A percentile compares a stretch with the other conserved stretches of the same genome.
These are phyloP conservation scores for Eutolmus rufibarbis DNA, from an alignment of 2,888 invertebrate species.

Conservation along the genomic window DNA sequence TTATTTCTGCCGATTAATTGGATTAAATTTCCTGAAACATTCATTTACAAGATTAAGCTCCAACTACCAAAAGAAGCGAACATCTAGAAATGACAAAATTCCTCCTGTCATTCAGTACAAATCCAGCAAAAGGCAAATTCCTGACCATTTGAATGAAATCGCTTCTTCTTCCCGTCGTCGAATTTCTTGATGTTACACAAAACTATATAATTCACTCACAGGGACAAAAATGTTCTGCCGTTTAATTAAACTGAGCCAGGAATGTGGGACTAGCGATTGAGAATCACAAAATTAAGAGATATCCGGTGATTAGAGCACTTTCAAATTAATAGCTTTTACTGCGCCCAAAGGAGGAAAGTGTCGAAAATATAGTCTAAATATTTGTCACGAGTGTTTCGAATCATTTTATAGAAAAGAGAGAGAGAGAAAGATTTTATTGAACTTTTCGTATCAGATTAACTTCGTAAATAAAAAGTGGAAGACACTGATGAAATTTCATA, in stretches of 20 bases:
- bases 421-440: no score
- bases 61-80: neutral
- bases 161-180: neutral
- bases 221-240: neutral
- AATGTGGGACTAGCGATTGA: neutral
- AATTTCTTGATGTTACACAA: neutral
- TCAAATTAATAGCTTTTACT: no score
- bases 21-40: no score
- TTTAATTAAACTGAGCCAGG: neutral
- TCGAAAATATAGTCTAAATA: no score
- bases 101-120: neutral
- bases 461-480: no score
- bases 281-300: neutral
- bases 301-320: neutral
- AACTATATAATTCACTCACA: neutral
- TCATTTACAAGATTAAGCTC: neutral
- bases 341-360: no score
- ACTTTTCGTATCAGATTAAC: no score
- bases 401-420: no score
- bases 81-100: neutral
- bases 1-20: no score
- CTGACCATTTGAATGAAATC: neutral
- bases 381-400: no score
- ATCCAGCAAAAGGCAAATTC: neutral
- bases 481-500: no score